These are phyloP conservation scores for Cydia fagiglandana DNA, from an alignment of 1,140 invertebrate genomes.

Conservation along the genomic window DNA sequence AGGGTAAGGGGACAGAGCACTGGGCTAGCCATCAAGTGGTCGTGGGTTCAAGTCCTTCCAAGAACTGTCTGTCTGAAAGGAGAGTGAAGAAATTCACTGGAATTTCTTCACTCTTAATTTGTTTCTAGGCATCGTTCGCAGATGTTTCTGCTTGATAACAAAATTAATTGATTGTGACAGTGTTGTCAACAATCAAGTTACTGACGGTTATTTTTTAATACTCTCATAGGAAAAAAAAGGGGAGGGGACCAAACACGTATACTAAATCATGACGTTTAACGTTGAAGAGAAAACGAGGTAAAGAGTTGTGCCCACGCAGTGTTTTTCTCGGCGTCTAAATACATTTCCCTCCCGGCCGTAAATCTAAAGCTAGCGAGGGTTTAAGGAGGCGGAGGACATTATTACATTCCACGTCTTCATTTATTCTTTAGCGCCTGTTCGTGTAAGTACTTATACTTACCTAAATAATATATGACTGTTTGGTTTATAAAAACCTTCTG, in stretches of 20 bases:
- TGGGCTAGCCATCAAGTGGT: too few species aligned
- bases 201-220: too few species aligned
- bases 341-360: neutral
- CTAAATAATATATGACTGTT: neutral
- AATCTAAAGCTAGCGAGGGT: neutral
- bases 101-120: too few species aligned
- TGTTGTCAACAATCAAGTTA: neutral
- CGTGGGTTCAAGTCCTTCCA: too few species aligned
- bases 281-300: neutral
- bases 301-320: neutral
- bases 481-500: neutral
- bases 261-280: neutral
- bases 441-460: neutral
- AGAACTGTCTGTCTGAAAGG: too few species aligned
- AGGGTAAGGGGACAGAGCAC: too few species aligned
- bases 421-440: slow-evolving; percentile 1
- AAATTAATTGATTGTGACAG: neutral
- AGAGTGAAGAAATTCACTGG: too few species aligned
- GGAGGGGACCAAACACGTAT: too few species aligned
- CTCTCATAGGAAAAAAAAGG: too few species aligned
- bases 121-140: too few species aligned
- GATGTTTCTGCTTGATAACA: too few species aligned
- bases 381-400: slow-evolving; percentile 8
- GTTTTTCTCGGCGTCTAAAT: neutral
- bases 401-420: slow-evolving; percentile 6